phyloP scores from a whole-genome alignment of 2,113 vertebrate species.

The pig (Sus scrofa) region DNA sequence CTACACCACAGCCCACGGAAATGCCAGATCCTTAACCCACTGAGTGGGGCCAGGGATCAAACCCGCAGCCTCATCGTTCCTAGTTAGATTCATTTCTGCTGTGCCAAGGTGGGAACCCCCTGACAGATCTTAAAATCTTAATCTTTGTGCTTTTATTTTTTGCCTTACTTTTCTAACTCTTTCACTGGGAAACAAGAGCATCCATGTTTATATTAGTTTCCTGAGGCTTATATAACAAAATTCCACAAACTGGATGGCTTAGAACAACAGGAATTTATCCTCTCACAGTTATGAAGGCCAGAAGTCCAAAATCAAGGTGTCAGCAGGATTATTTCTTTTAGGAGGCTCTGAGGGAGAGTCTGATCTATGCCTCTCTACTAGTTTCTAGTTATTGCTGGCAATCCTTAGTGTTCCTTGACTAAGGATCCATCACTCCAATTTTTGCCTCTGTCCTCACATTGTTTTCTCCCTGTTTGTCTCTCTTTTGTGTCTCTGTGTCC shows the following conservation, averaged over 20 bases:
- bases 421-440: not conserved
- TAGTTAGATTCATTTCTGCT: no score
- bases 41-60: no score
- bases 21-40: no score
- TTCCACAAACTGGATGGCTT: not conserved
- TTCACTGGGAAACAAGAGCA: conserved; percentile 6
- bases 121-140: not conserved
- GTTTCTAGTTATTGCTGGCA: not conserved
- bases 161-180: conserved; percentile 18
- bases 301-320: not conserved
- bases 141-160: conserved; percentile 18
- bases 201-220: conserved; percentile 4
- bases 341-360: conserved; percentile 4
- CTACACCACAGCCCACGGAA: no score
- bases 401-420: not conserved
- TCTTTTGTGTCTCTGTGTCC: not conserved
- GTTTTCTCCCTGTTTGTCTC: not conserved
- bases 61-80: no score
- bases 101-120: no score
- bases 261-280: not conserved
- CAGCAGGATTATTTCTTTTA: not conserved
- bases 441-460: not conserved
- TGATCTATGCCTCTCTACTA: not conserved
- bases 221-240: not conserved
- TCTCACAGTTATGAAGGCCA: not conserved